A percentile compares a stretch with the other conserved stretches of the same genome.
These are phyloP conservation scores for Sebastes itinus DNA, from an alignment of 2,797 vertebrate genomes.

Conservation along the genomic window DNA sequence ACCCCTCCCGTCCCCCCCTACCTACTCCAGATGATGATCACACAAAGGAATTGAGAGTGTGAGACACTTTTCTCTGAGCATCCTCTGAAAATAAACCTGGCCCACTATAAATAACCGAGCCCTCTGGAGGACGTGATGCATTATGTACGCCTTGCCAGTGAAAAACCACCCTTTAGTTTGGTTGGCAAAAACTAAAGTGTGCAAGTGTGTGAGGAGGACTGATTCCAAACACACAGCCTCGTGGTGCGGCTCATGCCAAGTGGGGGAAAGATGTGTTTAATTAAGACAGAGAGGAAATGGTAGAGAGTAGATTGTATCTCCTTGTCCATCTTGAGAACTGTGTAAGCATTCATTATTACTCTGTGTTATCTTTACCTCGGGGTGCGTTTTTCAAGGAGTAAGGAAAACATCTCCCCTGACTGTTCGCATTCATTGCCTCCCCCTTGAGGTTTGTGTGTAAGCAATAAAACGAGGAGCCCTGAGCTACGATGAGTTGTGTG, in stretches of 20 bases:
- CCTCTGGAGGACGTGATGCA: conserved; percentile 69
- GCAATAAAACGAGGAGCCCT: conserved; percentile 43
- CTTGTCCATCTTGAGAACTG: conserved; percentile 20
- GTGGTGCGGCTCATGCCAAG: conserved; percentile 21
- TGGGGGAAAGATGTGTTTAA: conserved; percentile 46
- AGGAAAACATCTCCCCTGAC: conserved; percentile 42
- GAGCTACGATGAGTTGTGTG: conserved; percentile 22
- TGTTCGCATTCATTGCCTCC: conserved; percentile 49
- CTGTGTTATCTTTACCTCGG: conserved; percentile 36
- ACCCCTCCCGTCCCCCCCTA: background rate
- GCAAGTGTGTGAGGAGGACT: conserved; percentile 15
- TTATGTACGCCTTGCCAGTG: conserved; percentile 73
- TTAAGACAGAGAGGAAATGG: conserved; percentile 45
- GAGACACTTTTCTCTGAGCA: conserved; percentile 60
- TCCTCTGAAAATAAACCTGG: conserved; percentile 77
- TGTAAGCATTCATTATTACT: conserved; percentile 35
- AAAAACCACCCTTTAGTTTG: conserved; percentile 44
- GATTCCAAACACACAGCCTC: conserved; percentile 29
- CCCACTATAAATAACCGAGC: conserved; percentile 75
- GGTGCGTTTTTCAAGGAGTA: conserved; percentile 33
- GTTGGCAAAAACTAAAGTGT: conserved; percentile 50
- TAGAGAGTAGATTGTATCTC: conserved; percentile 14
- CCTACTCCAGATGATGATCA: conserved; percentile 66
- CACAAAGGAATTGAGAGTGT: conserved; percentile 53
- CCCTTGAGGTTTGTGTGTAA: conserved; percentile 34